A percentile compares a stretch with the other conserved stretches of the same genome.
Evolutionary conservation across 1,140 invertebrate species (phyloP).

Genomic region (Microvelia longipes): DNA sequence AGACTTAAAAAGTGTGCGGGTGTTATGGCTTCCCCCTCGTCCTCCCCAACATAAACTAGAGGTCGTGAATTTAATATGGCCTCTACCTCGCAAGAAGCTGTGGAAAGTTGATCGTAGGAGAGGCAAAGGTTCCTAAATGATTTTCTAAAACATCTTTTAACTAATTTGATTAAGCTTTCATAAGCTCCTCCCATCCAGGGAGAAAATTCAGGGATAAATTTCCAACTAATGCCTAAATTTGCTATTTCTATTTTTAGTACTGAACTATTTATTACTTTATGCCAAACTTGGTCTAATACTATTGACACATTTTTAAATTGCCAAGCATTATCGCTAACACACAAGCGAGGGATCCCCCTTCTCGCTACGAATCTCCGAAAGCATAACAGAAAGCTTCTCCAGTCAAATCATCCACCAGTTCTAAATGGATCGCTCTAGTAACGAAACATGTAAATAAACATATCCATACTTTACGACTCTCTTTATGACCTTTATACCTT

Average conservation of each 20-base stretch:
- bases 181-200: background rate
- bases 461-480: constrained; percentile 23
- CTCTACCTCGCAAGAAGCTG: background rate
- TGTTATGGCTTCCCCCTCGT: background rate
- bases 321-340: constrained; percentile 21
- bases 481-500: background rate
- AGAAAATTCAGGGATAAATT: background rate
- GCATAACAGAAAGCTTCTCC: constrained; percentile 21
- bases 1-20: background rate
- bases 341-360: constrained; percentile 23
- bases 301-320: background rate
- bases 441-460: constrained; percentile 28
- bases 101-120: background rate
- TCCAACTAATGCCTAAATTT: background rate
- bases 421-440: constrained; percentile 28
- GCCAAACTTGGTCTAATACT: background rate
- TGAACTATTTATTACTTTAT: background rate
- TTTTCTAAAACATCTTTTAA: background rate
- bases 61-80: background rate
- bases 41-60: background rate
- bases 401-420: constrained; percentile 22
- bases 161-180: background rate
- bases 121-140: background rate
- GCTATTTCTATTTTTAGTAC: background rate
- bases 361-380: constrained; percentile 25